Conservation (phyloP, 2,888 invertebrate species). For the Lamellibrachia columna region DNA sequence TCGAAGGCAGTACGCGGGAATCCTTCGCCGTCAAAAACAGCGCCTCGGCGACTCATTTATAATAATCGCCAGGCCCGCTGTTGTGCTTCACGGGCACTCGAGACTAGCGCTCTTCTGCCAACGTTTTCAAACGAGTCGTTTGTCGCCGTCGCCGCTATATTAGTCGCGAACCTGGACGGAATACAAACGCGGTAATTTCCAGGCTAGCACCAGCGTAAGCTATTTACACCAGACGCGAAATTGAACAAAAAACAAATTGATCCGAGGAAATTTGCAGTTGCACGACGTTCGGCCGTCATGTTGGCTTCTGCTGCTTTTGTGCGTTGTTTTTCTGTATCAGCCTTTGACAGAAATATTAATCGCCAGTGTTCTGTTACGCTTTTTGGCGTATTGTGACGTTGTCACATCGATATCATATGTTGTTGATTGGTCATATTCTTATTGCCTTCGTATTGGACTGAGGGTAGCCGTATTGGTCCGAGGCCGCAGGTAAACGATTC, state of each 20-base stretch:
- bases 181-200: constrained; percentile 1
- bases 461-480: too few species aligned
- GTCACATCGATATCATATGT: not conserved
- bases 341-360: constrained; percentile 12
- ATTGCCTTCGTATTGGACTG: too few species aligned
- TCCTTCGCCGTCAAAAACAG: not conserved
- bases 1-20: not conserved
- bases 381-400: not conserved
- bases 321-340: not conserved
- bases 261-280: not conserved
- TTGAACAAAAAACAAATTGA: not conserved
- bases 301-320: not conserved
- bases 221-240: not conserved
- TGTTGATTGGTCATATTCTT: too few species aligned
- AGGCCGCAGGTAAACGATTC: too few species aligned
- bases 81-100: not conserved
- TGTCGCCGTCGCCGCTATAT: not conserved
- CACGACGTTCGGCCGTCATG: not conserved
- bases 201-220: not conserved
- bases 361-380: not conserved
- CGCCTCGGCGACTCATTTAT: not conserved
- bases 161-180: not conserved
- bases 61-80: not conserved
- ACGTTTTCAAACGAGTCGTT: not conserved
- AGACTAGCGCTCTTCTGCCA: not conserved